phyloP scores from a whole-genome alignment of 2,888 invertebrate species.

The Pemphredon lugubris region DNA sequence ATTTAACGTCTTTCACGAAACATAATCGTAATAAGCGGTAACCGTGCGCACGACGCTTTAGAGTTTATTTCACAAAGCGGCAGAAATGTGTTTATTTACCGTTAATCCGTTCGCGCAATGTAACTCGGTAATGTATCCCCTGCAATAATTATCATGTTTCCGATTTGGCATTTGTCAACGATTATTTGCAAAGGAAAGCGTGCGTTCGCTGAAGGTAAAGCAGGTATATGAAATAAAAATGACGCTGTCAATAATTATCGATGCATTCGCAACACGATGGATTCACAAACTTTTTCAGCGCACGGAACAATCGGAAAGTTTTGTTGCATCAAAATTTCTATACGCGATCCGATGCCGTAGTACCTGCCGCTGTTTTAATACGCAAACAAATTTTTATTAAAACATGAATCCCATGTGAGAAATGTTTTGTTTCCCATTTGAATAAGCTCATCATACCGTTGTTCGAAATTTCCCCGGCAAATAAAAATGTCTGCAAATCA shows the following conservation, averaged over 20 bases:
- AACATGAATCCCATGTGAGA: neutral
- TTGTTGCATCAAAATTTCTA: conserved; percentile 3
- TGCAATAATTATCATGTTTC: no score
- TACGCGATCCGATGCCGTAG: neutral
- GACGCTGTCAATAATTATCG: neutral
- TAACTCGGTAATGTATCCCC: no score
- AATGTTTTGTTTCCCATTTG: neutral
- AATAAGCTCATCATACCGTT: neutral
- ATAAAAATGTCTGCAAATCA: conserved; percentile 3
- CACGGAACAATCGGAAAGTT: neutral
- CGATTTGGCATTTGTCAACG: no score
- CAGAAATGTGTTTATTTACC: no score
- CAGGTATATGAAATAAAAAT: no score
- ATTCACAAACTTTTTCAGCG: conserved; percentile 1
- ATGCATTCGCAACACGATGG: neutral
- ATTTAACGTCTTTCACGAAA: no score
- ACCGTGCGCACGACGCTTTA: no score
- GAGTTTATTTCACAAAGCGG: no score
- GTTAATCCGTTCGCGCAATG: no score
- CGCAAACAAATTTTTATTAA: neutral
- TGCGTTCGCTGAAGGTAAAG: no score
- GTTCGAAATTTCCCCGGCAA: neutral
- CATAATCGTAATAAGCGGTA: no score
- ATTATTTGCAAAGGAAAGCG: no score
- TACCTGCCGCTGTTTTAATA: neutral